Evolutionary conservation across 2,797 vertebrate species (phyloP).

Genomic region (Pachyuromys duprasi): DNA sequence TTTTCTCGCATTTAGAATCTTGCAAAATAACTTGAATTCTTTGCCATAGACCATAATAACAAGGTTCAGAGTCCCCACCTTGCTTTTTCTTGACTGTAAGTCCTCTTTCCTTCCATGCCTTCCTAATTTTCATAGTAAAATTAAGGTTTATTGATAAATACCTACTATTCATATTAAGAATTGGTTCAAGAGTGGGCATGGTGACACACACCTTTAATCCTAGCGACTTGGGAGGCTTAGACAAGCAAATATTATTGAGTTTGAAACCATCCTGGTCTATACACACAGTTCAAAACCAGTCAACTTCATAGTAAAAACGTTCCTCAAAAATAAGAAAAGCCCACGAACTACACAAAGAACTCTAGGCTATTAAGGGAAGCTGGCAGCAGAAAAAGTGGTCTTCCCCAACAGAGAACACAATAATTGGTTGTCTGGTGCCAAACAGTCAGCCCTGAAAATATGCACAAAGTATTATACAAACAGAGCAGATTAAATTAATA

Average conservation of each 20-base stretch:
- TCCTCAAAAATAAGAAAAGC: not conserved
- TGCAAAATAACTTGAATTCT: conserved; percentile 27
- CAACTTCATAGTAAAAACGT: not conserved
- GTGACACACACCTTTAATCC: not conserved
- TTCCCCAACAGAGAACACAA: not conserved
- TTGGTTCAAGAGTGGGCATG: not conserved
- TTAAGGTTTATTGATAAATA: not conserved
- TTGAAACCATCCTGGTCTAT: not conserved
- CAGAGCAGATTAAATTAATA: not conserved
- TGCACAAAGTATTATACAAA: not conserved
- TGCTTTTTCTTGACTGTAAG: conserved; percentile 31
- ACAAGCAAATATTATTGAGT: not conserved
- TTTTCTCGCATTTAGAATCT: conserved; percentile 21
- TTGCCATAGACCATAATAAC: not conserved
- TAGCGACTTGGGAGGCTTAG: not conserved
- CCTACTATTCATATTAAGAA: not conserved
- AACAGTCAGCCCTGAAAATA: not conserved
- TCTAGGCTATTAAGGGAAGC: not conserved
- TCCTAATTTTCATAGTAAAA: not conserved
- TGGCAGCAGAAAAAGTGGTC: not conserved
- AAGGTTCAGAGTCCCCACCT: not conserved
- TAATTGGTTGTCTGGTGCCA: not conserved
- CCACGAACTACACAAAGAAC: not conserved
- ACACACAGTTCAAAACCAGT: not conserved
- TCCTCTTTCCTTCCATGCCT: not conserved